phyloP scores from a whole-genome alignment of 2,113 vertebrate genomes.

The Pimephales promelas region DNA sequence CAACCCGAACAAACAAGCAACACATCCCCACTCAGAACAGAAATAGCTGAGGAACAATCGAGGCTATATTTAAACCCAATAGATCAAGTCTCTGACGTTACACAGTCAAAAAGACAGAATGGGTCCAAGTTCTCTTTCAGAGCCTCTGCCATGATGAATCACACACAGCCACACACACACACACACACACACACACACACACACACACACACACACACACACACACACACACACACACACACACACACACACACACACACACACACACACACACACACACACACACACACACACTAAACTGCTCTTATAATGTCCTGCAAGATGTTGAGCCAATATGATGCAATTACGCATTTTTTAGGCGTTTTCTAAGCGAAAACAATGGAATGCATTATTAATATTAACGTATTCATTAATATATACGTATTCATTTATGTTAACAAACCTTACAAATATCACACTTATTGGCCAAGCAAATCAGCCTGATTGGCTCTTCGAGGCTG shows the following conservation, averaged over 20 bases:
- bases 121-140: background rate
- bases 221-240: background rate
- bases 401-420: background rate
- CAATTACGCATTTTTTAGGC: background rate
- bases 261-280: no score
- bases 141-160: background rate
- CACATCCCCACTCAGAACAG: slow-evolving; percentile 10
- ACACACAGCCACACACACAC: background rate
- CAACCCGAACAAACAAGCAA: slow-evolving; percentile 43
- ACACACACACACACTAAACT: background rate
- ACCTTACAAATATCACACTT: background rate
- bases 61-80: slow-evolving; percentile 45
- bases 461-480: background rate
- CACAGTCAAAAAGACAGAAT: background rate
- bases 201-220: background rate
- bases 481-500: slow-evolving; percentile 5
- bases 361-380: background rate
- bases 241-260: background rate
- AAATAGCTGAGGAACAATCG: slow-evolving; percentile 41
- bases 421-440: background rate
- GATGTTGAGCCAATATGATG: background rate
- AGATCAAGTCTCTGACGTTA: slow-evolving; percentile 15
- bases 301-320: background rate
- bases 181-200: background rate
- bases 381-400: background rate